These are phyloP conservation scores for Porites cylindrica DNA, from an alignment of 92 coral and sea anemone genomes.

Conservation along the genomic window DNA sequence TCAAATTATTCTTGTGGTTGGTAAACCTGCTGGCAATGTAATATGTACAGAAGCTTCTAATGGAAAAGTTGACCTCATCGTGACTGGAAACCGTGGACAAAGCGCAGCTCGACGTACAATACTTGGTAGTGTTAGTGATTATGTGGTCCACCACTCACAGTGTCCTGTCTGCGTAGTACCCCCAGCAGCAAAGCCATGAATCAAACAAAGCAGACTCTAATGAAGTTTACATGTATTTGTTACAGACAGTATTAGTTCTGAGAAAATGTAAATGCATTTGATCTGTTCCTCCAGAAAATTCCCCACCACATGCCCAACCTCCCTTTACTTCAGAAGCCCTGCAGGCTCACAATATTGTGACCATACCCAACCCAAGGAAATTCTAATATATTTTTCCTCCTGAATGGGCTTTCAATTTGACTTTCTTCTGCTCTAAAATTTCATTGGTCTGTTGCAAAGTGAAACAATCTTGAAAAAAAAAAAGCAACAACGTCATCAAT, in stretches of 20 bases:
- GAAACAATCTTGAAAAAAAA: no score
- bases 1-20: slow-evolving; percentile 75
- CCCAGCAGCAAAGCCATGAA: neutral
- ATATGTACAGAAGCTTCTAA: slow-evolving; percentile 71
- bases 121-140: slow-evolving; percentile 89
- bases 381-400: no score
- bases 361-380: no score
- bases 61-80: slow-evolving; percentile 59
- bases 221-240: no score
- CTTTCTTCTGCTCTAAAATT: no score
- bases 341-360: no score
- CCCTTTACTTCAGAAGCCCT: no score
- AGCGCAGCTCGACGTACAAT: slow-evolving; percentile 75
- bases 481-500: no score
- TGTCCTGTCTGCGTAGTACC: slow-evolving; percentile 79
- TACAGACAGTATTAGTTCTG: no score
- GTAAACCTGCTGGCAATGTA: slow-evolving; percentile 87
- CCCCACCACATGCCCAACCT: neutral
- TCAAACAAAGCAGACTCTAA: no score
- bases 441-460: no score
- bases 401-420: no score
- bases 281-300: neutral
- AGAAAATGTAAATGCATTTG: neutral
- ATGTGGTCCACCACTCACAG: slow-evolving; percentile 72
- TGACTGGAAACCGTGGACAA: slow-evolving; percentile 81